phyloP scores from a whole-genome alignment of 2,888 invertebrate genomes.

The Sinopyrophorus schimmeli region DNA sequence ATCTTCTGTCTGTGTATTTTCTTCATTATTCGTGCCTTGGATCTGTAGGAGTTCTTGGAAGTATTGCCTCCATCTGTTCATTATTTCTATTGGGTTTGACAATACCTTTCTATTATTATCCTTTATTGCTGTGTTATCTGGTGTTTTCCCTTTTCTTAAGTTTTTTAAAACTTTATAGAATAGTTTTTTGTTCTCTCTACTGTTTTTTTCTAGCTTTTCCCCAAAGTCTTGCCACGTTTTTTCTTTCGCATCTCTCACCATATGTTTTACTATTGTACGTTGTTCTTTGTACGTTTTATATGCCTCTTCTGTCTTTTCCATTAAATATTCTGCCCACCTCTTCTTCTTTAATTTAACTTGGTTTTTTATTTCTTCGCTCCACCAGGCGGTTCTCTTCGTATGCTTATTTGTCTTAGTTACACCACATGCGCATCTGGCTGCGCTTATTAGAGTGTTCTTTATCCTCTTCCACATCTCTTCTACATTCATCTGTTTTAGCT shows the following conservation, averaged over 20 bases:
- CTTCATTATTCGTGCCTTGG: conserved; percentile 4
- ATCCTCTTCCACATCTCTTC: conserved; percentile 8
- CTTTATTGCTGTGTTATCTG: neutral
- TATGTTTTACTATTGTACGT: conserved; percentile 3
- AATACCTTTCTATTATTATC: neutral
- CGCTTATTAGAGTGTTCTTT: neutral
- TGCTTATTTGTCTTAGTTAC: neutral
- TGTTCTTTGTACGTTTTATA: conserved; percentile 3
- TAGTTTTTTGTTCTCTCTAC: conserved; percentile 4
- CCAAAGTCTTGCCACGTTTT: conserved; percentile 4
- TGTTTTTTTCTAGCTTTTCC: conserved; percentile 12
- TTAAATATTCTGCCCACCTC: conserved; percentile 1
- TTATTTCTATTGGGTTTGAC: neutral
- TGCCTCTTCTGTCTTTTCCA: conserved; percentile 3
- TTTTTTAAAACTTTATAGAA: neutral
- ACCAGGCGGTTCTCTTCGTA: conserved; percentile 3
- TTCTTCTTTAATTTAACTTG: neutral
- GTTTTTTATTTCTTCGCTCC: conserved; percentile 14
- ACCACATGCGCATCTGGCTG: neutral
- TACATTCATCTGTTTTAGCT: conserved; percentile 3
- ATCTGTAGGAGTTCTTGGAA: neutral
- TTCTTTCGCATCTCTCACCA: conserved; percentile 3
- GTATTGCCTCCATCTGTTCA: conserved; percentile 6
- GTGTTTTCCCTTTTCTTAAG: neutral
- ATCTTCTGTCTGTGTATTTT: neutral